These are phyloP conservation scores for Phyllostomus discolor DNA, from an alignment of 2,113 vertebrate genomes.

Conservation along the genomic window DNA sequence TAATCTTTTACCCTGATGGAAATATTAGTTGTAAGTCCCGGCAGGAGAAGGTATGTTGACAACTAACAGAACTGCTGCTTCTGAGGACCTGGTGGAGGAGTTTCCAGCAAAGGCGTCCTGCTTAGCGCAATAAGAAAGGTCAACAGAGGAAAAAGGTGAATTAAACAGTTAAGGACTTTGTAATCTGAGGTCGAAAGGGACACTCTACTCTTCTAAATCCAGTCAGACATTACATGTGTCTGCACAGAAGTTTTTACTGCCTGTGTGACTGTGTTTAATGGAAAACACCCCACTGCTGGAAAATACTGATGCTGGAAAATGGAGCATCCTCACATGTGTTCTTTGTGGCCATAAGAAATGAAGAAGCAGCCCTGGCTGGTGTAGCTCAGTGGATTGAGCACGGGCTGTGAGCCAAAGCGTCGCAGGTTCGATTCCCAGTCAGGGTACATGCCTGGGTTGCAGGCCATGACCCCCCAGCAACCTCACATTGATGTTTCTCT, in stretches of 20 bases:
- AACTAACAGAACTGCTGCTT: constrained; percentile 21
- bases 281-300: constrained; percentile 8
- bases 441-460: too few species aligned
- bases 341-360: not conserved
- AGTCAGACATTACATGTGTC: not conserved
- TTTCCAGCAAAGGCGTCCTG: constrained; percentile 43
- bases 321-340: not conserved
- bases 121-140: constrained; percentile 28
- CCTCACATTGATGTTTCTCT: too few species aligned
- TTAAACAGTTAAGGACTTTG: constrained; percentile 33
- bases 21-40: constrained; percentile 26
- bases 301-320: not conserved
- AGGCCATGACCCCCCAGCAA: too few species aligned
- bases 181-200: constrained; percentile 10
- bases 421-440: too few species aligned
- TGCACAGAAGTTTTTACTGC: not conserved
- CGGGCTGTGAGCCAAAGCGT: too few species aligned
- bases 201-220: not conserved
- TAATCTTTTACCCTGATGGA: constrained; percentile 32
- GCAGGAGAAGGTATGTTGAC: not conserved
- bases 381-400: too few species aligned
- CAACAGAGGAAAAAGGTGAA: constrained; percentile 15
- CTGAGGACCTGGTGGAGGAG: not conserved
- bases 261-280: constrained; percentile 23
- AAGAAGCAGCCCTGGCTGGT: not conserved